These are phyloP conservation scores for Sprattus sprattus DNA, from an alignment of 2,113 vertebrate genomes.

Conservation along the genomic window DNA sequence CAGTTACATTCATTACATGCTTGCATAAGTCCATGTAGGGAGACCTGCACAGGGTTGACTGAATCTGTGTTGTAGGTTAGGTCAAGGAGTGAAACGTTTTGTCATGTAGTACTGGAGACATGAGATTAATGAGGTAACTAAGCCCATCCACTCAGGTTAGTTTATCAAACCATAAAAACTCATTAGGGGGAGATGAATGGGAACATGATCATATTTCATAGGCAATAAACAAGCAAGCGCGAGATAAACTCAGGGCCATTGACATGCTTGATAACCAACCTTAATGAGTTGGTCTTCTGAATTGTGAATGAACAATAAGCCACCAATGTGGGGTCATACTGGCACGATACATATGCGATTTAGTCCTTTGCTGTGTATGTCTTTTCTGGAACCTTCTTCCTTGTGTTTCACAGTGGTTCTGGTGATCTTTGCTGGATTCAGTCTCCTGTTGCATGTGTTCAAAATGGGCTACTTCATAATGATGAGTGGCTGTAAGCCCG, in stretches of 20 bases:
- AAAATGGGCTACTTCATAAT: constrained; percentile 71
- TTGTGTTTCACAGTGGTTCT: constrained; percentile 81
- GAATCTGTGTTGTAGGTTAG: neutral
- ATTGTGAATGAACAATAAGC: neutral
- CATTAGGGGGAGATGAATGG: neutral
- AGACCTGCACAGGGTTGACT: neutral
- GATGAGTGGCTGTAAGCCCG: constrained; percentile 68
- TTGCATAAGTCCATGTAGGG: neutral
- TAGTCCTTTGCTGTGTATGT: neutral
- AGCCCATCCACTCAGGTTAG: neutral
- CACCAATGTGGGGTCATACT: neutral
- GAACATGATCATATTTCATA: neutral
- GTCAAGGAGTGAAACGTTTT: neutral
- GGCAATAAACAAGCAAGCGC: neutral
- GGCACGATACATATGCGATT: neutral
- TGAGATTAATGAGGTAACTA: neutral
- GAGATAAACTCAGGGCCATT: neutral
- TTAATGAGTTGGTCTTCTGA: neutral
- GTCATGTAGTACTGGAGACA: neutral
- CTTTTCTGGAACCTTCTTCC: neutral
- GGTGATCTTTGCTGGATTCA: constrained; percentile 77
- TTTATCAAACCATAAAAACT: constrained; percentile 13
- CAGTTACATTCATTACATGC: neutral
- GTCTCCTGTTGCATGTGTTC: constrained; percentile 76
- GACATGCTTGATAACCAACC: neutral